Evolutionary conservation across 2,888 invertebrate species (phyloP).

Genomic region (Cremastobaeus sp.): DNA sequence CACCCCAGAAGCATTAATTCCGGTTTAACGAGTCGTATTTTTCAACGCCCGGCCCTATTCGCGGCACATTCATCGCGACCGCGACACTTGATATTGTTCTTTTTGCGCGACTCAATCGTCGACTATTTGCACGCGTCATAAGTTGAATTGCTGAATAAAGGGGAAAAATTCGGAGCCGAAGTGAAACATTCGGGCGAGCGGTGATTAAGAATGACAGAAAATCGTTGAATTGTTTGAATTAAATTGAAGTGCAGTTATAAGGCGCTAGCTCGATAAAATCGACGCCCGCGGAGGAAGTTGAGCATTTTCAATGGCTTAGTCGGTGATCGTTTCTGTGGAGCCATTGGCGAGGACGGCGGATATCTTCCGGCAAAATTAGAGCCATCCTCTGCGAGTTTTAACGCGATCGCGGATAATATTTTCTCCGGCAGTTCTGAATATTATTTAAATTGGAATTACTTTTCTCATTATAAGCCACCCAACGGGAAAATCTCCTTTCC

Average conservation of each 20-base stretch:
- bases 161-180: constrained; percentile 10
- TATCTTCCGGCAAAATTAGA: constrained; percentile 66
- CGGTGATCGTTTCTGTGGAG: constrained; percentile 39
- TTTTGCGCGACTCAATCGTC: neutral
- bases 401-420: constrained; percentile 73
- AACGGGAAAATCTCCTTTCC: constrained; percentile 76
- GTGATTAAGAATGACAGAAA: constrained; percentile 30
- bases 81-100: constrained; percentile 19
- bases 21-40: constrained; percentile 40
- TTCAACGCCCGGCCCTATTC: constrained; percentile 11
- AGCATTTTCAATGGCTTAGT: constrained; percentile 51
- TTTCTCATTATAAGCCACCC: constrained; percentile 77
- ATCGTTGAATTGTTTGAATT: constrained; percentile 45
- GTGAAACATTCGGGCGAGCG: constrained; percentile 22
- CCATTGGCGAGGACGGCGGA: constrained; percentile 15
- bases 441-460: constrained; percentile 78
- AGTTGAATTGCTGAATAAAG: too few relatives aligned
- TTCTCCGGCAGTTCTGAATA: constrained; percentile 71
- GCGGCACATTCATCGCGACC: constrained; percentile 19
- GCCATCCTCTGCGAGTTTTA: constrained; percentile 64
- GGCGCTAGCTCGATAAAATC: constrained; percentile 24
- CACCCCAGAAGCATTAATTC: constrained; percentile 35
- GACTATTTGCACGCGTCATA: neutral
- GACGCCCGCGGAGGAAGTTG: constrained; percentile 41
- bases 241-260: constrained; percentile 34